Conservation (phyloP, 1,140 invertebrate species). For the Rhyacophila brunnea region DNA sequence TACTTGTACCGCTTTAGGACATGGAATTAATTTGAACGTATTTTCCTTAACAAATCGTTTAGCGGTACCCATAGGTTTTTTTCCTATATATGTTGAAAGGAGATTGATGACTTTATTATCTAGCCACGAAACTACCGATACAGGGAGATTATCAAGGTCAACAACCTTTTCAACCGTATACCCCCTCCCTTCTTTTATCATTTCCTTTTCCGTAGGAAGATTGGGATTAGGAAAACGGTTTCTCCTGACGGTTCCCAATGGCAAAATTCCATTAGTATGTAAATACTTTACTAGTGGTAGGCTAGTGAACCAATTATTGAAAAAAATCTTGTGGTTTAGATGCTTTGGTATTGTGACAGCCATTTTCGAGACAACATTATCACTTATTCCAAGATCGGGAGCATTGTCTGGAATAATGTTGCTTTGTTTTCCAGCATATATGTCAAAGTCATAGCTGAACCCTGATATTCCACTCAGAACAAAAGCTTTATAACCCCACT, state of each 20-base stretch:
- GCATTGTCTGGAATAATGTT: conserved; percentile 16
- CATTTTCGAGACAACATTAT: no score
- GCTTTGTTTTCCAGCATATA: conserved; percentile 38
- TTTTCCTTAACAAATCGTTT: no score
- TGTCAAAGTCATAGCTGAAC: conserved; percentile 42
- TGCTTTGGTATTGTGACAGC: no score
- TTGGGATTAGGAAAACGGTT: conserved; percentile 33
- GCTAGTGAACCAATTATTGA: conserved; percentile 42
- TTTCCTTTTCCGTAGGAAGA: conserved; percentile 20
- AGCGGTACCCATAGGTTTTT: no score
- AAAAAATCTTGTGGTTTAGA: conserved; percentile 38
- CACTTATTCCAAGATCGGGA: conserved; percentile 36
- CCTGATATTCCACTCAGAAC: conserved; percentile 43
- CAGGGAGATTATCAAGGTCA: conserved; percentile 17
- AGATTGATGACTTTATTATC: conserved; percentile 43
- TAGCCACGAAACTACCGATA: conserved; percentile 37
- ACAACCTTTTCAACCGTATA: conserved; percentile 28
- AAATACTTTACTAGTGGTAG: conserved; percentile 34
- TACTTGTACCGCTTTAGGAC: no score
- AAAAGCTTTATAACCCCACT: conserved; percentile 40
- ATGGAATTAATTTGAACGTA: no score
- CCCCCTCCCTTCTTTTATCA: conserved; percentile 27
- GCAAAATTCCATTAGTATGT: conserved; percentile 36
- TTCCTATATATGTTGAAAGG: no score
- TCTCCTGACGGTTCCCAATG: conserved; percentile 34